phyloP scores from a whole-genome alignment of 2,113 vertebrate genomes.

The Lutjanus erythropterus region DNA sequence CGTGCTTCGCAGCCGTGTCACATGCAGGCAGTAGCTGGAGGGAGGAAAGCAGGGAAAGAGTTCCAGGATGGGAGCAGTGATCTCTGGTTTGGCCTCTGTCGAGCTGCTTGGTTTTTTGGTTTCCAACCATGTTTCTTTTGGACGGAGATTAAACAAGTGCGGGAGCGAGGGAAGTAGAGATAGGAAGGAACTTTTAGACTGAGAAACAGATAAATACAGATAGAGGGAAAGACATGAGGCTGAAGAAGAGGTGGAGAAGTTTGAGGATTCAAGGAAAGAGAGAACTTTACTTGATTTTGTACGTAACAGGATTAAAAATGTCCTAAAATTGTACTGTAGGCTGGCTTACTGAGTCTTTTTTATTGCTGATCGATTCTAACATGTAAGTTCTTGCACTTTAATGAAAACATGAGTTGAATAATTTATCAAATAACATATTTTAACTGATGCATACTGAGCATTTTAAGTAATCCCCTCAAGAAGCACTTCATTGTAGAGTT shows the following conservation, averaged over 20 bases:
- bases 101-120: slow-evolving; percentile 72
- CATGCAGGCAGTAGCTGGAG: slow-evolving; percentile 48
- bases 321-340: neutral
- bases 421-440: too few species aligned
- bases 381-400: neutral
- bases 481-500: neutral
- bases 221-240: neutral
- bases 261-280: neutral
- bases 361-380: neutral
- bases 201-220: slow-evolving; percentile 25
- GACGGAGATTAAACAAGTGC: slow-evolving; percentile 61
- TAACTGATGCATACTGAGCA: too few species aligned
- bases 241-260: neutral
- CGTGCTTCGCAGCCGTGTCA: slow-evolving; percentile 6
- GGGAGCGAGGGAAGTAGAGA: slow-evolving; percentile 25
- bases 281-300: neutral
- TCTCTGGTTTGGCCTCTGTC: slow-evolving; percentile 45
- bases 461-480: too few species aligned
- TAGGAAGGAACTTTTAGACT: slow-evolving; percentile 31
- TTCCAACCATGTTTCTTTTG: slow-evolving; percentile 77
- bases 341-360: neutral
- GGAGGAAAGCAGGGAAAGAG: slow-evolving; percentile 31
- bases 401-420: too few species aligned
- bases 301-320: neutral
- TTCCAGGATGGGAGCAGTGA: slow-evolving; percentile 53